These are phyloP conservation scores for Trachurus trachurus DNA, from an alignment of 2,797 vertebrate species.

Conservation along the genomic window DNA sequence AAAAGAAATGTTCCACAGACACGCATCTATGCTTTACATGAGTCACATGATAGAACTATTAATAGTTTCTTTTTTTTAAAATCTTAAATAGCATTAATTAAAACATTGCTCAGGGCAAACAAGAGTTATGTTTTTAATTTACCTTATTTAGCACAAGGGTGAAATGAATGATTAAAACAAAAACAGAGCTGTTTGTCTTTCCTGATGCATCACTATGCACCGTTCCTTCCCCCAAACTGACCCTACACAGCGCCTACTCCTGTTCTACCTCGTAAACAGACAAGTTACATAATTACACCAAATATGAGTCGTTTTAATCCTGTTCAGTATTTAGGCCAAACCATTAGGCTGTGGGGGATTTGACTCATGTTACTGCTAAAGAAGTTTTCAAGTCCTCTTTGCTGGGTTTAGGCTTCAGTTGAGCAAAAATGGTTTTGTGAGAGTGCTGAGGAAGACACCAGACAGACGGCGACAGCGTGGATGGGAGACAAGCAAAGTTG, in stretches of 20 bases:
- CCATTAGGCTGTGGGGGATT: conserved; percentile 56
- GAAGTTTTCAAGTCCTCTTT: conserved; percentile 19
- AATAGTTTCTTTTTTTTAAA: conserved; percentile 7
- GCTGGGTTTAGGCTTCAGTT: conserved; percentile 33
- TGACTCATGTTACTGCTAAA: conserved; percentile 51
- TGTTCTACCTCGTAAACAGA: not conserved
- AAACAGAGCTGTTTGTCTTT: conserved; percentile 6
- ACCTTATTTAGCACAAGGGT: conserved; percentile 13
- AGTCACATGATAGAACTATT: conserved; percentile 22
- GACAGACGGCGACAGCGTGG: not conserved
- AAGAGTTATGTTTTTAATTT: conserved; percentile 12
- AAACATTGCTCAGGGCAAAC: conserved; percentile 16
- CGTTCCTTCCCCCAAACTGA: conserved; percentile 18
- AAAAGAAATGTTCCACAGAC: conserved; percentile 21
- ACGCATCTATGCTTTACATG: not conserved
- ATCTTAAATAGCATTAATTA: conserved; percentile 36
- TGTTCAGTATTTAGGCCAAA: conserved; percentile 55
- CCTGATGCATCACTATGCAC: not conserved
- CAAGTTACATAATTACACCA: conserved; percentile 48
- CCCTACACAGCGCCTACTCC: not conserved
- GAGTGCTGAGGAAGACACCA: conserved; percentile 22
- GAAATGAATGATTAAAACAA: conserved; percentile 15
- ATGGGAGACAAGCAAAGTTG: conserved; percentile 7
- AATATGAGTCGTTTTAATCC: conserved; percentile 47
- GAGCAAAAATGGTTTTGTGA: conserved; percentile 29